These are phyloP conservation scores for Oligia fasciuncula DNA, from an alignment of 2,888 invertebrate species.

Conservation along the genomic window DNA sequence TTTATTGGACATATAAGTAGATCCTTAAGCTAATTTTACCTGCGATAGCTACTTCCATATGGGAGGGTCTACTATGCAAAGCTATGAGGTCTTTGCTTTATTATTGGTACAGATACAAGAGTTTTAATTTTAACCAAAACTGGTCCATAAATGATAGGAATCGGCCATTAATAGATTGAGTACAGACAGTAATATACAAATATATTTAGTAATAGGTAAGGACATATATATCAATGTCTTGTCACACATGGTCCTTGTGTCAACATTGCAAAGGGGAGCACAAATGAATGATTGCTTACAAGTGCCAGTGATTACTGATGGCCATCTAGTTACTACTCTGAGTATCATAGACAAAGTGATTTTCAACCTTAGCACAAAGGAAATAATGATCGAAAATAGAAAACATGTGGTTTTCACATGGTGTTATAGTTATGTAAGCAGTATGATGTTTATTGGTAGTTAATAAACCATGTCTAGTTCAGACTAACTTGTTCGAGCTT, in stretches of 20 bases:
- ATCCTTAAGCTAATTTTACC: neutral
- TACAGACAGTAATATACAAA: neutral
- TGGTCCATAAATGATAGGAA: neutral
- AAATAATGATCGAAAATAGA: constrained; percentile 22
- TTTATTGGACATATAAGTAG: neutral
- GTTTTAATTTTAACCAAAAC: neutral
- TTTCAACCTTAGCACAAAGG: constrained; percentile 44
- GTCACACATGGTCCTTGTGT: constrained; percentile 53
- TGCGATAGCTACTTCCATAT: neutral
- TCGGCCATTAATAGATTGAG: neutral
- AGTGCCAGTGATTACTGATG: constrained; percentile 81
- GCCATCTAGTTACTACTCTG: constrained; percentile 57
- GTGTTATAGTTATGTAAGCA: constrained; percentile 24
- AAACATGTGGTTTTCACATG: constrained; percentile 4
- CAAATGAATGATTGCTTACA: constrained; percentile 89
- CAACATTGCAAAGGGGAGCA: constrained; percentile 72
- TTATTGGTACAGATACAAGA: neutral
- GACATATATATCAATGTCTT: constrained; percentile 37
- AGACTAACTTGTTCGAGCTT: neutral
- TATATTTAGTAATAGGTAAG: constrained; percentile 9
- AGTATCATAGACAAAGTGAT: constrained; percentile 33
- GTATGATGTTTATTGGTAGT: constrained; percentile 17
- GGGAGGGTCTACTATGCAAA: neutral
- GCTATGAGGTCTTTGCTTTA: neutral
- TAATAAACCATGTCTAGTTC: constrained; percentile 20